phyloP scores from a whole-genome alignment of 2,888 invertebrate species.

The Timema cristinae region DNA sequence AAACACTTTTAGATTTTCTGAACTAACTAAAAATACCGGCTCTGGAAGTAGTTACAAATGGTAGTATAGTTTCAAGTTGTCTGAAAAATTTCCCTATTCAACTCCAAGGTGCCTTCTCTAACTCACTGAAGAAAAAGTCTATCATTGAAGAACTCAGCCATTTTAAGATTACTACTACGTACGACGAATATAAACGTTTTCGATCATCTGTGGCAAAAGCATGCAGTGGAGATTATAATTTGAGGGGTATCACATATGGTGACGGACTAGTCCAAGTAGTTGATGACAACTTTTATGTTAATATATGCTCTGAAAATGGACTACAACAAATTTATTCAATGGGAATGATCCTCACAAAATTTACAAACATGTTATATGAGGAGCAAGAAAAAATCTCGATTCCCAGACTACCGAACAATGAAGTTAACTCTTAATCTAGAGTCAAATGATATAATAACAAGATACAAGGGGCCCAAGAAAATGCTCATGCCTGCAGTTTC shows the following conservation, averaged over 20 bases:
- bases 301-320: background rate
- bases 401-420: background rate
- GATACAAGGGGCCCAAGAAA: background rate
- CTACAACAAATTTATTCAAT: conserved; percentile 8
- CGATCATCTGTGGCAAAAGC: conserved; percentile 1
- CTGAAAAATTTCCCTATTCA: background rate
- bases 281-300: background rate
- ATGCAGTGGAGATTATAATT: background rate
- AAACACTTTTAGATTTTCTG: background rate
- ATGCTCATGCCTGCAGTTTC: background rate
- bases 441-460: background rate
- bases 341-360: background rate
- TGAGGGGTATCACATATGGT: background rate
- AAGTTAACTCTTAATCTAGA: conserved; percentile 5
- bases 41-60: background rate
- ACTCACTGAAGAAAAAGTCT: background rate
- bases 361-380: background rate
- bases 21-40: background rate
- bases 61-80: background rate
- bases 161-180: background rate
- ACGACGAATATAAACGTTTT: background rate
- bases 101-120: background rate
- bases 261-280: conserved; percentile 1
- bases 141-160: background rate
- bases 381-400: background rate